Evolutionary conservation across 1,140 invertebrate genomes (phyloP), one percentile per base, ranked within the genome.

Genomic region (Danaus melanippus): DNA sequence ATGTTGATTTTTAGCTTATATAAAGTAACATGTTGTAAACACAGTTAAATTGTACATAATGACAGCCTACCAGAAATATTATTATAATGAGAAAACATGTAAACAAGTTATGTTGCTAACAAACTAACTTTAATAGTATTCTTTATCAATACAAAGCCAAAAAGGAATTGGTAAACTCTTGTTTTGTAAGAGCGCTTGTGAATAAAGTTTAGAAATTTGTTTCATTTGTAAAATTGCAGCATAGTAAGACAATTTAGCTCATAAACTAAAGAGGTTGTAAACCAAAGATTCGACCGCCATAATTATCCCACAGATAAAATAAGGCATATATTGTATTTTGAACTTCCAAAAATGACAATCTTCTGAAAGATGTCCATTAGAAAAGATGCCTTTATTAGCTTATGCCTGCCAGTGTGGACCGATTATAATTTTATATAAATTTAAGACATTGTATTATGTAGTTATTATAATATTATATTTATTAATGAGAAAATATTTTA

Each of bases 311-410:
- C 46, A 12, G 15, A 49, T 21, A 40, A 49, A 8, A 40, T 39
- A 51, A 42, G 17, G 9, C 6, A 15, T 15, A 6, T 5, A 12
- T 50, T 42, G 9, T 41, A n/a, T 50, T 41, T 41, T 52, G 44
- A 17, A 43, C 12, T 32, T 44, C 42, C 43, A 10, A 32, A 10
- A 43, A 44, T 1, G 11, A 10, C 6, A 60, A 61, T 61, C 53
- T 57, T 58, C 21, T 42, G 42, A 41, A 45, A 46, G 48, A 54
- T 61, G 57, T 70, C 66, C 62, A 63, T 44, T 58, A 63, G 67
- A 56, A 59, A 15, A 9, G 47, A 50, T 70, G 70, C 67, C 67
- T 73, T 73, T 56, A 55, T 46, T 73, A 66, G 62, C 58, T 61
- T 67, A 63, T 47, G 66, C 63, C 62, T 60, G 61, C 66, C 63